phyloP scores from a whole-genome alignment of 2,113 vertebrate genomes.

The Tricholaema leucomelas region DNA sequence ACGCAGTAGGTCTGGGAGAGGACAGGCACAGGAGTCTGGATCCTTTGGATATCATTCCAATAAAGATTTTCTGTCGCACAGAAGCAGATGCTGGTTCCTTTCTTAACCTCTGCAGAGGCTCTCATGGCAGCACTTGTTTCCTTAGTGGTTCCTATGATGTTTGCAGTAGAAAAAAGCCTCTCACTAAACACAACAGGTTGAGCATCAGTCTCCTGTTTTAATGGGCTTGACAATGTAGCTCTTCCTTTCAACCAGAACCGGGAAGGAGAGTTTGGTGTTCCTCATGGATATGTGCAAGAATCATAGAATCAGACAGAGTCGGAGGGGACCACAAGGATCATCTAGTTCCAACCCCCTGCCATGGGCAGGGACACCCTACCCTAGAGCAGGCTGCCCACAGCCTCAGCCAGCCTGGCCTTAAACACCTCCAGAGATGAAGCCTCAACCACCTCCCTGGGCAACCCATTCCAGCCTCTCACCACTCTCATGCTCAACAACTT shows the following conservation, averaged over 20 bases:
- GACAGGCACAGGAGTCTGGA: not conserved
- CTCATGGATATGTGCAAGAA: not conserved
- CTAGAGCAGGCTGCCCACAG: too few species aligned
- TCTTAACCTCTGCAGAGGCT: not conserved
- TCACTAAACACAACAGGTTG: not conserved
- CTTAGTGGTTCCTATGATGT: not conserved
- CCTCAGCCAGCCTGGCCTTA: too few species aligned
- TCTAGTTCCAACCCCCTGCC: too few species aligned
- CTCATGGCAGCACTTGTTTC: not conserved
- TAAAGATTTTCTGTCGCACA: conserved; percentile 65
- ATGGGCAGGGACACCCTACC: too few species aligned
- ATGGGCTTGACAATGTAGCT: not conserved
- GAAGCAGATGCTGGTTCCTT: not conserved
- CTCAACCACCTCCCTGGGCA: too few species aligned
- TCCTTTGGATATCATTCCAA: conserved; percentile 45
- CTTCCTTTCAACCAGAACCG: not conserved
- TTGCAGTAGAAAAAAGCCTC: not conserved
- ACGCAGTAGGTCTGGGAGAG: not conserved
- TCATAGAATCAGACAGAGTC: too few species aligned
- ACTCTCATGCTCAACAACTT: too few species aligned
- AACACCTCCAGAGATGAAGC: too few species aligned
- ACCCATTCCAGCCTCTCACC: too few species aligned
- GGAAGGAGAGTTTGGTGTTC: not conserved
- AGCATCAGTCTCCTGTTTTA: not conserved
- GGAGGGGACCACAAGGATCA: too few species aligned